Base-by-base conservation (phyloP, 2,113 vertebrate genomes). In the Saccopteryx leptura region DNA sequence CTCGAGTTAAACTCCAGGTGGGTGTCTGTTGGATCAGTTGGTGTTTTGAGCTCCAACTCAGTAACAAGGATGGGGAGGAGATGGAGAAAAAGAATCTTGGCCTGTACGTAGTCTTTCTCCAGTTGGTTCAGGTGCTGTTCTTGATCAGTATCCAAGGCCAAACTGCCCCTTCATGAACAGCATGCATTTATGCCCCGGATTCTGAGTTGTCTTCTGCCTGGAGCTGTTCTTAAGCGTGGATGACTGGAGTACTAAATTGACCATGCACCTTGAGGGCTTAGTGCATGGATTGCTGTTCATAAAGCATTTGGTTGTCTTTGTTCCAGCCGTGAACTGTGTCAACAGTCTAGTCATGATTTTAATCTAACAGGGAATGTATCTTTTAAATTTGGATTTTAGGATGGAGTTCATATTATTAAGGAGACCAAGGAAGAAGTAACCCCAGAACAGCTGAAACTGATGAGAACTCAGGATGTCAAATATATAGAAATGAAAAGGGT, bases 401-500 rank as follows among this genome's bases (percentile, higher is more conserved):
- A 99, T 98, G 99, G 99, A 91, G 99, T 99, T 95, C 99, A 99
- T 5, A 1, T 98, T 4, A 94, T 98, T 58, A 99, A 99, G 75
- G 98, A 98, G 93, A 75, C 79, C 3, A 98, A 99, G 23, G 98
- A 98, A 28, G 99, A 98, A 96, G 96, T 99, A 94, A 99, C 99
- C 0, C 99, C 98, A 0, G 99, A 99, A 65, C 99, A 99, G 98
- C 97, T 98, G 96, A 99, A 99, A 84, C 19, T 99, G 96, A 99
- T 99, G 99, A 99, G 98, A 97, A 99, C 99, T 0, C 99, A 99
- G 98, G 99, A 99, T 88, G 98, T 99, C 65, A 99, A 99, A 98
- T 99, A 99, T 0, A 97, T 99, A 94, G 99, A 99, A 98, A 99
- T 99, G 99, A 99, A 99, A 95, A 99, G 99, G 82, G 98, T 99